Base-by-base conservation (phyloP, 2,113 vertebrate genomes). In the Verasper variegatus region DNA sequence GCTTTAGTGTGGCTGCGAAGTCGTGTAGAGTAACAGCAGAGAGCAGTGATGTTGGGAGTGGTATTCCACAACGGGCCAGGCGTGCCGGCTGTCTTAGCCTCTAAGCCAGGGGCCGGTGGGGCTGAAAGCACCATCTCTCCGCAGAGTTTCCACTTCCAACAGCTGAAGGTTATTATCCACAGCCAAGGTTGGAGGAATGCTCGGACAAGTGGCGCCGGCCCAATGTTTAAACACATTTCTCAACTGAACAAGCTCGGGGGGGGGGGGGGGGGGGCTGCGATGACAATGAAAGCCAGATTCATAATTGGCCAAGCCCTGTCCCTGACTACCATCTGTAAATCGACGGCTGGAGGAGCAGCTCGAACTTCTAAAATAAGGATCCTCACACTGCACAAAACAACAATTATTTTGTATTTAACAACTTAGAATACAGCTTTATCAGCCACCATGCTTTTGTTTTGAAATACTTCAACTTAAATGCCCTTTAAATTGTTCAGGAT, bases 91-190 rank as follows among this genome's bases (percentile, higher is more conserved):
- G 82, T 84, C 85, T 92, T 83, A 86, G 70, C 81, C 76, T 15
- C 51, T 92, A 89, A 93, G 89, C 84, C 26, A n/a, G 18, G n/a
- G 61, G n/a, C 80, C 74, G 27, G 66, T 71, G 74, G 72, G 71
- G 14, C 74, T 75, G 79, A 86, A 78, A 86, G 81, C 52, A 71
- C 77, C 75, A 66, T 85, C 86, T 91, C 91, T 88, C 88, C 1
- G 18, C 75, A 81, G 84, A 88, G 78, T 88, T 90, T 90, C 87
- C 81, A 89, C 84, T 83, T 86, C 86, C 74, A 90, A 92, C 94
- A 95, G 94, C 94, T 94, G 94, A 91, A 85, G 82, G 85, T 91
- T 86, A 89, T 91, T 92, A 94, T 81, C 81, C 66, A 40, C 69
- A 71, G 84, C 70, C 76, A 68, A 81, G 89, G 74, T 87, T 76